Base-by-base conservation (phyloP, 92 coral and sea anemone species). In the Porites cylindrica region DNA sequence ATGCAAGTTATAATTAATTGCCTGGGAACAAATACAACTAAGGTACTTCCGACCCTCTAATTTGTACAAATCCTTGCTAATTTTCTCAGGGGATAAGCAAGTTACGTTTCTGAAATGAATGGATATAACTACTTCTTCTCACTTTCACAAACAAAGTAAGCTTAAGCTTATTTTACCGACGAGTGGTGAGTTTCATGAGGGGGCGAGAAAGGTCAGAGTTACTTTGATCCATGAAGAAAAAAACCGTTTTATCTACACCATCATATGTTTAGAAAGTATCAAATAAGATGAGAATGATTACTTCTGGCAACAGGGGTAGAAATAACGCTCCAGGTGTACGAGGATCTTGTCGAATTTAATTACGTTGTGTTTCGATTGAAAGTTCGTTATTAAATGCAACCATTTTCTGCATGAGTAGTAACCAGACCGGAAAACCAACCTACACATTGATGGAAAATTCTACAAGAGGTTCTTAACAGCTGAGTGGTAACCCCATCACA, bases 31-130 rank as follows among this genome's bases (percentile, higher is more conserved):
- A 82, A 83, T 83, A 81, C 29, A 81, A 53, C 43, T 43, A 14
- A 53, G 68, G 86, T 70, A 82, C 70, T 82, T 82, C 77, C 86
- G 86, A 82, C 23, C 8, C 50, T 70, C 17, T 71, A 68, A 82
- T 82, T 82, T 71, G 85, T 70, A 7, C 54, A 54, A 18, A 58
- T 47, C 32, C 38, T 19, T 50, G 16, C 14, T 14, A n/a, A 65
- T 61, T 21, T 47, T 66, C 12, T 12, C 71, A 10, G 47, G 47
- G 43, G 20, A 51, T 53, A 53, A 51, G 47, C 38, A 10, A 10
- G 13, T 56, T 6, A 20, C 19, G 18, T 51, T 80, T 0, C 53
- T 38, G 17, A 52, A 65, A 10, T 17, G 6, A 23, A 81, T 26
- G 19, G 59, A 10, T 43, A 47, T 77, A 82, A 70, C 86, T 70